Conservation (phyloP, 1,140 invertebrate species). For the Megathymus violae region DNA sequence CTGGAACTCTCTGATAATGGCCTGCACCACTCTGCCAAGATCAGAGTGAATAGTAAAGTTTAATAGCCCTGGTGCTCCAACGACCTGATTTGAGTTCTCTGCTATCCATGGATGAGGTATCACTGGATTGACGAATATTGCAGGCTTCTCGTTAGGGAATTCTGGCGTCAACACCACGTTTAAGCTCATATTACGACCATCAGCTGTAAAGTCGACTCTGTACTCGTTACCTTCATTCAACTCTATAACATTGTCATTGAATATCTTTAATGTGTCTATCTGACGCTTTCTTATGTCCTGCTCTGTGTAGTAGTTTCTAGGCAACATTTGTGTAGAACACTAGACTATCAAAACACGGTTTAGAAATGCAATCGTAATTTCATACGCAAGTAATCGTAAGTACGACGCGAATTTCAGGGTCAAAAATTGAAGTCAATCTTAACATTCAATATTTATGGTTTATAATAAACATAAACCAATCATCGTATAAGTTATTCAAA, state of each 20-base stretch:
- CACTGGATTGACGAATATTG: conserved; percentile 86
- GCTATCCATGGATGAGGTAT: conserved; percentile 88
- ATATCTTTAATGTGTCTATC: conserved; percentile 90
- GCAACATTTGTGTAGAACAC: conserved; percentile 57
- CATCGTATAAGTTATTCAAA: no score
- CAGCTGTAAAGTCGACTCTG: conserved; percentile 87
- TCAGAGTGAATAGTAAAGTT: conserved; percentile 91
- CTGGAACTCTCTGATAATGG: conserved; percentile 90
- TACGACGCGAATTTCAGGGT: no score
- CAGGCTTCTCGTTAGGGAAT: conserved; percentile 90
- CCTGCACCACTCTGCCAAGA: conserved; percentile 90
- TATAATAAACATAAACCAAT: no score
- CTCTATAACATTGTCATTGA: conserved; percentile 89
- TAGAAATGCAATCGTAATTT: no score
- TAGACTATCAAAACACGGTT: no score
- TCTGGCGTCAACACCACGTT: conserved; percentile 86
- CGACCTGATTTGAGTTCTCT: conserved; percentile 86
- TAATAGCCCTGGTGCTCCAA: conserved; percentile 88
- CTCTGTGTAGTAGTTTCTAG: conserved; percentile 64
- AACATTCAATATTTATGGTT: no score
- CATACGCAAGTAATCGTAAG: no score
- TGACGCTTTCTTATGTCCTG: conserved; percentile 85
- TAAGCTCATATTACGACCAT: conserved; percentile 86
- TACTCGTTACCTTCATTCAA: conserved; percentile 88
- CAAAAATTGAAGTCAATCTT: no score